Evolutionary conservation across 1,140 invertebrate genomes (phyloP), one percentile per base, ranked within the genome.

Genomic region (Harpegnathos saltator): DNA sequence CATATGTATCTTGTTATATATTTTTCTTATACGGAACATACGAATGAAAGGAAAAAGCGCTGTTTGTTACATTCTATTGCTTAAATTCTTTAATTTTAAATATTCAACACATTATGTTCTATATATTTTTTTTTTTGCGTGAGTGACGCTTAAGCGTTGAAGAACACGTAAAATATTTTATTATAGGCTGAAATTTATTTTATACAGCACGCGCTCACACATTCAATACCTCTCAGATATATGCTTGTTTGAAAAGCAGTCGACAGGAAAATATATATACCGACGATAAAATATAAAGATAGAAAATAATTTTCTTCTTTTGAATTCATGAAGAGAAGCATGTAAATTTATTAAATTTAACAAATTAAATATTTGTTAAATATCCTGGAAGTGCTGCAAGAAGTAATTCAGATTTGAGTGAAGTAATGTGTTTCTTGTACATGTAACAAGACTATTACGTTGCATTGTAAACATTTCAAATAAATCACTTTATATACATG

Each of bases 401-500:
- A n/a, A n/a, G n/a, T 80, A 78, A 29, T 71, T 80, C n/a, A 48
- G 54, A 38, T 22, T 26, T 58, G 17, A 69, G 24, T 71, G 33
- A 80, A 58, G 50, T 80, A 71, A 80, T 71, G 38, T 44, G 38
- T 44, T 44, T 7, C 26, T 61, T 82, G 33, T 52, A 52, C 24
- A 9, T 73, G 48, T 59, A 29, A 63, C 3, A 62, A 63, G 38
- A 62, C 29, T 38, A 63, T 72, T 52, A n/a, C 52, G 62, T 74
- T 74, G 58, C 44, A 48, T 78, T 26, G 22, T 71, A 4, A 74
- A 74, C 22, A 50, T 62, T 82, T 62, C 22, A 22, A 82, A 82
- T 82, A 74, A 82, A 82, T 50, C 29, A 73, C 69, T 73, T 82
- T 81, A 61, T 62, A 73, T 58, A 81, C 24, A 62, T 14, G n/a